Evolutionary conservation across 1,140 invertebrate genomes (phyloP).

Genomic region (Drosophila serrata): DNA sequence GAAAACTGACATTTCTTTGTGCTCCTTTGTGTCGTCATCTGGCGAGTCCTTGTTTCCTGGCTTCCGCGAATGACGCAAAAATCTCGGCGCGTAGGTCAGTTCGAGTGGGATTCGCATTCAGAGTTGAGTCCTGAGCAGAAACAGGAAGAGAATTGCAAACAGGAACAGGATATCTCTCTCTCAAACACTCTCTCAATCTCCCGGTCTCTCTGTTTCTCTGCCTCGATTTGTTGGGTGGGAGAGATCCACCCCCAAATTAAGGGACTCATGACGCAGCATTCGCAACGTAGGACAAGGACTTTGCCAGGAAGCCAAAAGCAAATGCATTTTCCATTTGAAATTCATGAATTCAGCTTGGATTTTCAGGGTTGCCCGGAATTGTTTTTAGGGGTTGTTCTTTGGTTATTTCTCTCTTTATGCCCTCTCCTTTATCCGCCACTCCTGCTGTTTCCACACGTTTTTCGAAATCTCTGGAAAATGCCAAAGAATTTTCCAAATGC

Average conservation of each 20-base stretch:
- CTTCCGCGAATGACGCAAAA: slow-evolving; percentile 59
- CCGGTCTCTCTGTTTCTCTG: not conserved
- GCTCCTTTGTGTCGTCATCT: slow-evolving; percentile 58
- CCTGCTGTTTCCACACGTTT: slow-evolving; percentile 32
- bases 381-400: slow-evolving; percentile 58
- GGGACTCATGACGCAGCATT: slow-evolving; percentile 61
- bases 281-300: slow-evolving; percentile 40
- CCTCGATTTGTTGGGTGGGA: slow-evolving; percentile 31
- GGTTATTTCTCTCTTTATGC: slow-evolving; percentile 17
- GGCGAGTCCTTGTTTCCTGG: slow-evolving; percentile 21
- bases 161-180: slow-evolving; percentile 35
- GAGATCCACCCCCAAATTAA: slow-evolving; percentile 47
- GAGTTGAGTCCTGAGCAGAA: slow-evolving; percentile 11
- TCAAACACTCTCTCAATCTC: not conserved
- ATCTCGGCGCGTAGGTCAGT: slow-evolving; percentile 34
- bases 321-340: slow-evolving; percentile 16
- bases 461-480: slow-evolving; percentile 60
- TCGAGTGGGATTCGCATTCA: slow-evolving; percentile 10
- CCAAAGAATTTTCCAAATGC: slow-evolving; percentile 52
- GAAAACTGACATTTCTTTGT: slow-evolving; percentile 36
- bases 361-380: slow-evolving; percentile 36
- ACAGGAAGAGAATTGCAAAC: slow-evolving; percentile 15
- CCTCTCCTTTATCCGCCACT: slow-evolving; percentile 10
- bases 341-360: slow-evolving; percentile 3
- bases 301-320: slow-evolving; percentile 39